phyloP scores from a whole-genome alignment of 64 coral and sea anemone genomes.

The Anthopleura sola region DNA sequence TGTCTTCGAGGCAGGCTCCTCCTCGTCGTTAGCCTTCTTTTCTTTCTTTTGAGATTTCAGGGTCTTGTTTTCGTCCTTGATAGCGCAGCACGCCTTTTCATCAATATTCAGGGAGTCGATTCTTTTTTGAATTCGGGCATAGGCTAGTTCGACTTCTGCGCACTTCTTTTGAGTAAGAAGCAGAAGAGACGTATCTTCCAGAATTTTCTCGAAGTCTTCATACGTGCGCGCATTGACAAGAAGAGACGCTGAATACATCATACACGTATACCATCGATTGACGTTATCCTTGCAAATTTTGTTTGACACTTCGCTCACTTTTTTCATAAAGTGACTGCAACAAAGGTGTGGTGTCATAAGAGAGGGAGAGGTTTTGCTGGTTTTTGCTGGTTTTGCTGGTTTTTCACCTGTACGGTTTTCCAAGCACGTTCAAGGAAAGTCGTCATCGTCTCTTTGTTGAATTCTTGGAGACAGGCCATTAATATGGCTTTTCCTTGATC shows the following conservation, averaged over 20 bases:
- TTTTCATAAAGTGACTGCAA: conserved; percentile 44
- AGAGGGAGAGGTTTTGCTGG: neutral
- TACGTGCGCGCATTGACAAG: conserved; percentile 8
- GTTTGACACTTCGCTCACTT: neutral
- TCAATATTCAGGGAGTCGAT: conserved; percentile 17
- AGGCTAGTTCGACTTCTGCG: neutral
- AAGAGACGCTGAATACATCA: conserved; percentile 1
- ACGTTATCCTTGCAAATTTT: neutral
- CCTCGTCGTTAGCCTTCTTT: neutral
- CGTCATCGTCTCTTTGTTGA: neutral
- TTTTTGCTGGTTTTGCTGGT: neutral
- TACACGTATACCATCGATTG: neutral
- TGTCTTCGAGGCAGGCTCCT: neutral
- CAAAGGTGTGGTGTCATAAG: conserved; percentile 27
- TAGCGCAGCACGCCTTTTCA: neutral
- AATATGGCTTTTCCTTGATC: conserved; percentile 15
- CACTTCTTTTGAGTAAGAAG: conserved; percentile 3
- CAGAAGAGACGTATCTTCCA: conserved; percentile 22
- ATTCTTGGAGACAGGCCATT: neutral
- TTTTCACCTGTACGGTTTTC: neutral
- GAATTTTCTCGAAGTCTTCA: conserved; percentile 16
- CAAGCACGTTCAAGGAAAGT: conserved; percentile 18
- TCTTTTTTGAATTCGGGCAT: neutral
- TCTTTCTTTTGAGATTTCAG: neutral
- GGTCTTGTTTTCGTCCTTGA: too few relatives aligned